Evolutionary conservation across 2,888 invertebrate species (phyloP).

Genomic region (Drosophila acutilabella): DNA sequence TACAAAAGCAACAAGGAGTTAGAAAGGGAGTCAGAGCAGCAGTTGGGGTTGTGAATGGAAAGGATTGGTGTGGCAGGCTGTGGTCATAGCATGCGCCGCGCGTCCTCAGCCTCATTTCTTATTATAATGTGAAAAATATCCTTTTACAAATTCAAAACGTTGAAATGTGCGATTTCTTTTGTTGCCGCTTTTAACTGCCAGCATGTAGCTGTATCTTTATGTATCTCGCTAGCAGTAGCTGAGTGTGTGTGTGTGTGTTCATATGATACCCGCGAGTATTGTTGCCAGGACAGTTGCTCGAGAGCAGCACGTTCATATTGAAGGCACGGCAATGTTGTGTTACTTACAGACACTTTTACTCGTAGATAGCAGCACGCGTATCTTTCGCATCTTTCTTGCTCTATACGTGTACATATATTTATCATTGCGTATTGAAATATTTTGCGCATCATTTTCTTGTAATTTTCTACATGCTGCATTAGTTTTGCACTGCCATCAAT

Average conservation of each 20-base stretch:
- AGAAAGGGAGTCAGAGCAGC: background rate
- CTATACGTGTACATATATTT: slow-evolving; percentile 37
- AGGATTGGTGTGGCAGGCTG: slow-evolving; percentile 5
- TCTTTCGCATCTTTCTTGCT: slow-evolving; percentile 7
- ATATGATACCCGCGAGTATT: slow-evolving; percentile 59
- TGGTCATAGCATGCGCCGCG: slow-evolving; percentile 70
- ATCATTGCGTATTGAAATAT: slow-evolving; percentile 72
- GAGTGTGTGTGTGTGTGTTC: slow-evolving; percentile 1
- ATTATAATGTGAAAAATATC: slow-evolving; percentile 81
- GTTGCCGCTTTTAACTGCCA: slow-evolving; percentile 65
- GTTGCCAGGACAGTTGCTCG: slow-evolving; percentile 44
- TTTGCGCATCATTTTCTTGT: slow-evolving; percentile 66
- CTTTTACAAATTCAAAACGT: slow-evolving; percentile 78
- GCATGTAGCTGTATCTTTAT: slow-evolving; percentile 12
- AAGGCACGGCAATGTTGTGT: slow-evolving; percentile 50
- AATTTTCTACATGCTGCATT: slow-evolving; percentile 59
- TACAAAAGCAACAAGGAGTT: slow-evolving; percentile 3
- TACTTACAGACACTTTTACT: slow-evolving; percentile 31
- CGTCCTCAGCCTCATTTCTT: slow-evolving; percentile 78
- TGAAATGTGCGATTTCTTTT: slow-evolving; percentile 76
- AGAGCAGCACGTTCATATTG: slow-evolving; percentile 61
- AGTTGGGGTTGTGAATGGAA: background rate
- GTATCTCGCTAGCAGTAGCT: background rate
- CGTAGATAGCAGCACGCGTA: background rate
- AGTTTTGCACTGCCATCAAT: slow-evolving; percentile 12